Evolutionary conservation across 2,888 invertebrate species (phyloP), one percentile per base, ranked within the genome.

Genomic region (Nasonia oneida): DNA sequence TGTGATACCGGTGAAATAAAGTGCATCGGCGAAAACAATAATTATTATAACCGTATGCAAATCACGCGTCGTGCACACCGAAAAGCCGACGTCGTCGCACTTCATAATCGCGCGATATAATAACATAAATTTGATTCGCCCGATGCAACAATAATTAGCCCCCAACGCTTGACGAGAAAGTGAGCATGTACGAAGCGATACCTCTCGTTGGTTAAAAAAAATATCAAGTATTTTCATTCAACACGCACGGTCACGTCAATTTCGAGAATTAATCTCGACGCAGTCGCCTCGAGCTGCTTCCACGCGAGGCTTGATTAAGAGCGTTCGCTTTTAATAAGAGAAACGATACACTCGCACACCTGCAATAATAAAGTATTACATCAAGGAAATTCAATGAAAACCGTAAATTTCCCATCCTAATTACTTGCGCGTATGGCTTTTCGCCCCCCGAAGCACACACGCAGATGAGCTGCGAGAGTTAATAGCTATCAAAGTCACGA

Each of bases 331-430:
- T 78, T 78, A 81, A 86, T 81, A 78, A 74, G 67, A 84, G 61
- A 81, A 83, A 57, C 50, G 39, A 42, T 37, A 18, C 53, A 37
- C 57, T 15, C 33, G 18, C n/a, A 18, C 74, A 37, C 37, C 3
- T 4, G 67, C 47, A 64, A 81, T 81, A 86, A 86, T 83, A 86
- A 86, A 83, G 82, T 70, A 67, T 74, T 73, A 42, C 39, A 74
- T 64, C 74, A 61, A 33, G 47, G 33, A 82, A 64, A 80, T 82
- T 76, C 82, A 82, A 76, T 87, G 79, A 84, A 87, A 87, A 75
- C 70, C 75, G 42, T 82, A 87, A 87, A 83, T 84, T 87, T 87
- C 82, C 73, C 73, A 76, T 79, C 47, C 81, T 86, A 84, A 87
- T 87, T 84, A 82, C 79, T 42, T 61, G 37, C 15, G 71, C 57